A percentile compares a stretch with the other conserved stretches of the same genome.
These are phyloP conservation scores for Dryococelus australis DNA, from an alignment of 2,888 invertebrate species.

Conservation along the genomic window DNA sequence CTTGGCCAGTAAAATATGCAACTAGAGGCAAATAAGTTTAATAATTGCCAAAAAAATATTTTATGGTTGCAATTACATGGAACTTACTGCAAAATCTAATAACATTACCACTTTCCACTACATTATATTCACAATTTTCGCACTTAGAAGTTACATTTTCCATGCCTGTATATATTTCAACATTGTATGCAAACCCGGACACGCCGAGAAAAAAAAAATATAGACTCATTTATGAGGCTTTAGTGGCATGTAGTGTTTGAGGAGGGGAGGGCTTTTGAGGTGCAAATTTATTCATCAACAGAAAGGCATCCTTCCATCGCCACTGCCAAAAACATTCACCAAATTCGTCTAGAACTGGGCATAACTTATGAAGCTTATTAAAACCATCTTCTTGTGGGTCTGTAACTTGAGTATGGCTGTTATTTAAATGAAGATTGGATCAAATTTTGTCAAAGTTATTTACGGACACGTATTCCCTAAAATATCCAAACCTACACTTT, in stretches of 20 bases:
- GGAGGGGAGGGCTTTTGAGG: conserved; percentile 52
- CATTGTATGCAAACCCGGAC: too few relatives aligned
- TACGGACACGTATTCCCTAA: not conserved
- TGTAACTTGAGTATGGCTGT: not conserved
- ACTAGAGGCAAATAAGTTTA: conserved; percentile 51
- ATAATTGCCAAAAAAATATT: conserved; percentile 54
- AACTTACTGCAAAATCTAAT: conserved; percentile 45
- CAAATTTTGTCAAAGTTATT: not conserved
- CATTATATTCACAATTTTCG: conserved; percentile 41
- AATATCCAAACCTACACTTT: too few relatives aligned
- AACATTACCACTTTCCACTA: conserved; percentile 47
- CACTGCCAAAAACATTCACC: not conserved
- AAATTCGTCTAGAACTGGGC: not conserved
- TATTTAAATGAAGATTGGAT: not conserved
- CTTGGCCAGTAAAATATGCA: conserved; percentile 46
- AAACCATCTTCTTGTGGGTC: not conserved
- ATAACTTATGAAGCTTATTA: not conserved
- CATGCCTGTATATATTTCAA: too few relatives aligned
- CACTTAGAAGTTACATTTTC: conserved; percentile 43
- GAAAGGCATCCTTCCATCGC: conserved; percentile 30
- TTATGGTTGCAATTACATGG: conserved; percentile 45
- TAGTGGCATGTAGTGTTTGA: conserved; percentile 53
- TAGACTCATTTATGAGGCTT: conserved; percentile 50
- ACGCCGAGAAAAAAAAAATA: conserved; percentile 48
- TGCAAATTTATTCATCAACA: conserved; percentile 51